Evolutionary conservation across 2,888 invertebrate genomes (phyloP).

Genomic region (Caenorhabditis plicata): DNA sequence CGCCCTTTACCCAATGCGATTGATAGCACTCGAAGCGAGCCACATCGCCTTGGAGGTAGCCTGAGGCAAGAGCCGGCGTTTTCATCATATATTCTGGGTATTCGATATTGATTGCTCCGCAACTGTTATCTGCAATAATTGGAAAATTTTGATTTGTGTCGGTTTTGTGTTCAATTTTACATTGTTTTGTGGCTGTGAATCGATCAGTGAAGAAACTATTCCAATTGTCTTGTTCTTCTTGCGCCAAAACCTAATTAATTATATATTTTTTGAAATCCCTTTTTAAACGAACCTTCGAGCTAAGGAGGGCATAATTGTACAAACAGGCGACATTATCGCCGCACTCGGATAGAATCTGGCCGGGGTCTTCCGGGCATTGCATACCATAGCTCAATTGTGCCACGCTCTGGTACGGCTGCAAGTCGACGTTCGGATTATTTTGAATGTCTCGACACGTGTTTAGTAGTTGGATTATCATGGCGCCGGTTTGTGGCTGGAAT

Average conservation of each 20-base stretch:
- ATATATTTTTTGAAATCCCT: no score
- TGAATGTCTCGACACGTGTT: slow-evolving; percentile 59
- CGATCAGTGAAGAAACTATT: slow-evolving; percentile 50
- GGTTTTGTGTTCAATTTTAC: slow-evolving; percentile 16
- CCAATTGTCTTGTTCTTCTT: slow-evolving; percentile 55
- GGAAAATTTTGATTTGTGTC: not conserved
- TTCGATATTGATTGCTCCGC: slow-evolving; percentile 65
- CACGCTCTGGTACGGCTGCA: slow-evolving; percentile 53
- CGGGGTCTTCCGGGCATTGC: slow-evolving; percentile 62
- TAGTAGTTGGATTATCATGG: slow-evolving; percentile 54
- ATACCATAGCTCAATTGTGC: slow-evolving; percentile 47
- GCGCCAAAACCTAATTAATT: no score
- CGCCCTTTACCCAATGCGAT: slow-evolving; percentile 64
- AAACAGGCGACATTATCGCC: slow-evolving; percentile 63
- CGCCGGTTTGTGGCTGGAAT: slow-evolving; percentile 59
- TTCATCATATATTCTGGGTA: slow-evolving; percentile 65
- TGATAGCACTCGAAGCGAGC: slow-evolving; percentile 63
- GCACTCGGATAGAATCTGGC: slow-evolving; percentile 53
- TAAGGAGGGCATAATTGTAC: slow-evolving; percentile 59
- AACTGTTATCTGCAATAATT: slow-evolving; percentile 58
- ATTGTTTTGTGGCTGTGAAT: slow-evolving; percentile 47
- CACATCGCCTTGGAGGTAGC: slow-evolving; percentile 62
- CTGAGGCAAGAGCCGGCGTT: slow-evolving; percentile 57
- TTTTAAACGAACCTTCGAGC: no score
- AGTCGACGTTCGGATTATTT: slow-evolving; percentile 50